Evolutionary conservation across 53 echinoderm and acorn worm species (phyloP), one percentile per base, ranked within the genome.

Genomic region (Hippasteria phrygiana): DNA sequence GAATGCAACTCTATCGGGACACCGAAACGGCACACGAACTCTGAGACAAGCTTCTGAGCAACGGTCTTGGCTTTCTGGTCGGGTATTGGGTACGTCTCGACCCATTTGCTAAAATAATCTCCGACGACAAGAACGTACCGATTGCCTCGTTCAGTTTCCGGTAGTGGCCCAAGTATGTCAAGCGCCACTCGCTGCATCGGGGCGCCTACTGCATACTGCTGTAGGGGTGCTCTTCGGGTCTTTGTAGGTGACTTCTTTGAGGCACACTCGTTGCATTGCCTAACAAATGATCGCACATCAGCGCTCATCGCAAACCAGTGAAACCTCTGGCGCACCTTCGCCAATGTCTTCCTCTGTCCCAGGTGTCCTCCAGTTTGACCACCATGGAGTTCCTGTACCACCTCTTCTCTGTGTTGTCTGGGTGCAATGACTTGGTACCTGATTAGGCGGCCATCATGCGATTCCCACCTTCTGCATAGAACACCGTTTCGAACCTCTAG

Each of bases 251-350:
- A n/a, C 24, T 62, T 62, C 62, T 62, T 38, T 2, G 39, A 16
- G 29, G 71, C 71, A 27, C 71, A 71, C 39, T 8, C 6, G 14
- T 71, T 3, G 41, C 71, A 71, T 17, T 38, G 40, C 20, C 71
- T 38, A 9, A 71, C 38, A 9, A 38, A 38, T 13, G 71, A 38
- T n/a, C 71, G 37, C 16, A 71, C 71, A 71, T 71, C 71, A 9
- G 71, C 71, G 34, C 51, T 71, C 87, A 87, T 87, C n/a, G 54
- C 43, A 29, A 50, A 27, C 89, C 89, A 89, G 27, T 79, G 80
- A 62, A 67, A 89, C 50, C 89, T 43, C 9, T 79, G 66, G 18
- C 50, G 79, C 64, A 89, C 78, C n/a, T 48, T 76, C 53, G 26
- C 78, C 38, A 89, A 39, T 29, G 76, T 89, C 28, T 89, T 89